phyloP scores from a whole-genome alignment of 2,888 invertebrate species.

The Leptinotarsa haldemani region DNA sequence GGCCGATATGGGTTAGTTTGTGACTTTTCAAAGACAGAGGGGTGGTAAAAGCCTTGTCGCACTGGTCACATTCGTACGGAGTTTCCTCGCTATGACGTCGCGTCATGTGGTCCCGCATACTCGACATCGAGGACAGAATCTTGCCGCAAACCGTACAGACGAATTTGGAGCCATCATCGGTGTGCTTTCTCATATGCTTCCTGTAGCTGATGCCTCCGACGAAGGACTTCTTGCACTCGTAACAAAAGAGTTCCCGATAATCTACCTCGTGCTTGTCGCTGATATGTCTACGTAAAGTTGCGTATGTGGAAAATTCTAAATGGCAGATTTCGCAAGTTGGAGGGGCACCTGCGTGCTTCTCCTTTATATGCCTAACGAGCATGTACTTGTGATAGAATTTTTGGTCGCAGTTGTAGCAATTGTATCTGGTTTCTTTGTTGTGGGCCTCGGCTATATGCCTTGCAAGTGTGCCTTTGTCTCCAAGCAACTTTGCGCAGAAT shows the following conservation, averaged over 20 bases:
- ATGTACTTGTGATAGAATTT: conserved; percentile 32
- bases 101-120: conserved; percentile 58
- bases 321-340: conserved; percentile 42
- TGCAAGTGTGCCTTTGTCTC: conserved; percentile 64
- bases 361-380: conserved; percentile 28
- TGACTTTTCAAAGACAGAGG: conserved; percentile 68
- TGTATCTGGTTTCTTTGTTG: conserved; percentile 25
- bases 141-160: conserved; percentile 60
- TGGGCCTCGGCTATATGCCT: conserved; percentile 64
- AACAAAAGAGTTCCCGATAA: conserved; percentile 16
- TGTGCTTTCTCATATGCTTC: conserved; percentile 30
- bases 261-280: conserved; percentile 28
- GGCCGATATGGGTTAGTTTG: conserved; percentile 55
- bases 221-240: conserved; percentile 26
- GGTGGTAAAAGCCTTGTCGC: conserved; percentile 68
- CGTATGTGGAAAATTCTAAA: conserved; percentile 42
- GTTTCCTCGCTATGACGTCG: conserved; percentile 51
- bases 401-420: conserved; percentile 23
- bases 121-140: conserved; percentile 53
- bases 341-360: conserved; percentile 21
- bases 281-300: conserved; percentile 39
- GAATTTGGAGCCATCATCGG: conserved; percentile 1
- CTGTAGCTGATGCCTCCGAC: conserved; percentile 24
- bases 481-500: conserved; percentile 67
- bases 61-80: conserved; percentile 55